phyloP scores from a whole-genome alignment of 2,888 invertebrate species.

The Latrodectus hesperus region DNA sequence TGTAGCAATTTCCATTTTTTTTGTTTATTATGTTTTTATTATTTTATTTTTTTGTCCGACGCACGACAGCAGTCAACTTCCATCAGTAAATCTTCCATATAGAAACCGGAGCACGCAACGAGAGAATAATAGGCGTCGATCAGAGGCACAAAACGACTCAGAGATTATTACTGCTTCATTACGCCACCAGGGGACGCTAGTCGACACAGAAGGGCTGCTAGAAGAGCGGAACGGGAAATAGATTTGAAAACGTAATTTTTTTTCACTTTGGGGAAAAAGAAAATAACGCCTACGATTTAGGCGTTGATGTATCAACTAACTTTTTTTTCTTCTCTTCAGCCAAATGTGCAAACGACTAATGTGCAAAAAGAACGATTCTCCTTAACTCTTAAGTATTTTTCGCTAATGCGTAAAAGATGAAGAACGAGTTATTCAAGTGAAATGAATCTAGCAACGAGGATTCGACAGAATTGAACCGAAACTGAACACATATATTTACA shows the following conservation, averaged over 20 bases:
- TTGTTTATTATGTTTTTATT: neutral
- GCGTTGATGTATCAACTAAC: conserved; percentile 29
- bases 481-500: conserved; percentile 5
- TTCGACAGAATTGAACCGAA: neutral
- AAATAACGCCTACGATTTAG: conserved; percentile 55
- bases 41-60: neutral
- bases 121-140: conserved; percentile 37
- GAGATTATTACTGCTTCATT: conserved; percentile 65
- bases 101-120: conserved; percentile 18
- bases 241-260: conserved; percentile 46
- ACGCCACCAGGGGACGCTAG: conserved; percentile 59
- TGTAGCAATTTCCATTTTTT: neutral
- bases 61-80: conserved; percentile 15
- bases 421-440: neutral
- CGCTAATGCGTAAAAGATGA: conserved; percentile 55
- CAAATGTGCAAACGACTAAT: conserved; percentile 36
- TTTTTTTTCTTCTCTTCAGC: conserved; percentile 6
- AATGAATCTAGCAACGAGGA: neutral
- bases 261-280: conserved; percentile 31
- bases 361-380: neutral
- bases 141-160: conserved; percentile 37
- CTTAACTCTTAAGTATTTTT: conserved; percentile 20
- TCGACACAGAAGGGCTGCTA: conserved; percentile 13
- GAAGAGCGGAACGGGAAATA: conserved; percentile 47
- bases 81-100: conserved; percentile 40